phyloP scores from a whole-genome alignment of 2,888 invertebrate genomes.

The Bhutanitis thaidina region DNA sequence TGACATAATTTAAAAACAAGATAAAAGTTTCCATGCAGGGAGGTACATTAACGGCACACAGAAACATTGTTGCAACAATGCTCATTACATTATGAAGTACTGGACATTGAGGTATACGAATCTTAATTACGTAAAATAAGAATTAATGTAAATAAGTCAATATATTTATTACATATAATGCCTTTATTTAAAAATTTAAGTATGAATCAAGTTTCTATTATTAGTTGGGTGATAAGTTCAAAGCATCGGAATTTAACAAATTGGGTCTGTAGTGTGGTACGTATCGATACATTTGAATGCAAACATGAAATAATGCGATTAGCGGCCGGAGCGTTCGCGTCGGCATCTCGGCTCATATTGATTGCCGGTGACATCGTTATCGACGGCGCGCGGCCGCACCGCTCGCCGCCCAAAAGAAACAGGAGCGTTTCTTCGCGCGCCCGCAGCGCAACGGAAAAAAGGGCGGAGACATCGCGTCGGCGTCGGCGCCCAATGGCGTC shows the following conservation, averaged over 20 bases:
- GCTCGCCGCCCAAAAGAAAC: slow-evolving; percentile 80
- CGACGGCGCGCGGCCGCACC: slow-evolving; percentile 65
- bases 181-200: no score
- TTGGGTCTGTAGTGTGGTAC: neutral
- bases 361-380: slow-evolving; percentile 84
- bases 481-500: slow-evolving; percentile 56
- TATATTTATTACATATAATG: neutral
- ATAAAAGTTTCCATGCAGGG: neutral
- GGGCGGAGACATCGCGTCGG: slow-evolving; percentile 68
- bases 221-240: slow-evolving; percentile 4
- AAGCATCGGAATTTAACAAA: neutral
- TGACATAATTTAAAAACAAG: neutral
- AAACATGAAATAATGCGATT: slow-evolving; percentile 13
- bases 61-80: neutral
- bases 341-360: slow-evolving; percentile 78
- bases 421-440: slow-evolving; percentile 80
- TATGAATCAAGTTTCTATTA: neutral
- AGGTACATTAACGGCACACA: neutral
- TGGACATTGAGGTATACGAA: neutral
- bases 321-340: slow-evolving; percentile 28
- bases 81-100: neutral
- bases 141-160: neutral
- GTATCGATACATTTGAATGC: slow-evolving; percentile 19
- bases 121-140: neutral
- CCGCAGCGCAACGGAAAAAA: slow-evolving; percentile 73